Conservation (phyloP, 1,140 invertebrate species). For the Scaptodrosophila lebanonensis region DNA sequence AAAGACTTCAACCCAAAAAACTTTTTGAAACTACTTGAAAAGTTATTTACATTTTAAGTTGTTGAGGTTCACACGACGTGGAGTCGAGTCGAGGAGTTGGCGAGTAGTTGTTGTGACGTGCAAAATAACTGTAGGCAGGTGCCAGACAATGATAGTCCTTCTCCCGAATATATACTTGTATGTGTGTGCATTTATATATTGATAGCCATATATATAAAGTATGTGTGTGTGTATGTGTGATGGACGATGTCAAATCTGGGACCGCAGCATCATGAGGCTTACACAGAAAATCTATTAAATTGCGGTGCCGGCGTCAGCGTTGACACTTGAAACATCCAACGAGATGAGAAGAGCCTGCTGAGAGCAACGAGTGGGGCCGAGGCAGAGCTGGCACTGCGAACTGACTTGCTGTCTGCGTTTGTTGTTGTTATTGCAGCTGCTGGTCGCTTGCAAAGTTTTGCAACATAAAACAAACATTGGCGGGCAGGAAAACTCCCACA, state of each 20-base stretch:
- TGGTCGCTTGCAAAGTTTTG: slow-evolving; percentile 60
- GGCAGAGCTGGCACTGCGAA: neutral
- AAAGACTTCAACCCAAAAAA: slow-evolving; percentile 57
- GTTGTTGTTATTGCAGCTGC: slow-evolving; percentile 12
- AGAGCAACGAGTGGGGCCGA: too few species aligned
- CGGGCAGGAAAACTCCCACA: too few species aligned
- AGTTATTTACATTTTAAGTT: slow-evolving; percentile 75
- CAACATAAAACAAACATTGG: slow-evolving; percentile 74
- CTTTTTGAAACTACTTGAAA: slow-evolving; percentile 72
- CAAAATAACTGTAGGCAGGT: slow-evolving; percentile 68
- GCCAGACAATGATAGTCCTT: slow-evolving; percentile 16
- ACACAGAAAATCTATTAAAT: slow-evolving; percentile 74
- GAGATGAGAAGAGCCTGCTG: too few species aligned
- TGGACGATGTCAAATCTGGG: slow-evolving; percentile 66
- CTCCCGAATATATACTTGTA: neutral
- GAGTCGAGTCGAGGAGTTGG: slow-evolving; percentile 70
- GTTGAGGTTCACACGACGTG: slow-evolving; percentile 72
- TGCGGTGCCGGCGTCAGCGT: slow-evolving; percentile 43
- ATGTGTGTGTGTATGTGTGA: slow-evolving; percentile 38
- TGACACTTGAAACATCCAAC: too few species aligned
- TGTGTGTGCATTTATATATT: slow-evolving; percentile 5
- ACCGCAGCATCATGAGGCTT: slow-evolving; percentile 54
- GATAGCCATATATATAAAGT: neutral
- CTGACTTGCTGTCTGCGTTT: slow-evolving; percentile 8
- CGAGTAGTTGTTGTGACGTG: slow-evolving; percentile 68